Base-by-base conservation (phyloP, 1,140 invertebrate genomes). In the Carcinoscorpius rotundicauda region DNA sequence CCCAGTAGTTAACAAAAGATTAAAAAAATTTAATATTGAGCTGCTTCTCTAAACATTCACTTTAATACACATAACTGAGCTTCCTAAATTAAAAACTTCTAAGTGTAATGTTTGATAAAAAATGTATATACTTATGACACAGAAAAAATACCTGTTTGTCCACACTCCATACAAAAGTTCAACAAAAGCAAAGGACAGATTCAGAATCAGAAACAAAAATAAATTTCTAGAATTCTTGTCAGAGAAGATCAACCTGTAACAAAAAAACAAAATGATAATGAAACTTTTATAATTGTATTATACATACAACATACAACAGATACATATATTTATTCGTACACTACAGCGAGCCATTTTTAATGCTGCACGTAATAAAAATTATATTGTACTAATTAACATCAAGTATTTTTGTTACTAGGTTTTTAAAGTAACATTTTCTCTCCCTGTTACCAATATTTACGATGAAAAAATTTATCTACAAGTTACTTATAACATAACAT, bases 121-220 rank as follows among this genome's bases (percentile, higher is more conserved):
- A 29, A 65, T 4, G 55, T 56, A 5, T 49, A 62, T 62, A 55
- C 1, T 9, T 53, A 9, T 50, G 55, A 60, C 6, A 55, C 60
- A 48, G 10, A 53, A 51, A 50, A 65, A 51, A 63, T 61, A 75
- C 74, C 93, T 97, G 78, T 98, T 98, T 64, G 93, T 95, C 91
- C 87, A 93, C 70, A 96, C 83, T 66, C 96, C 96, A 80, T 98
- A 98, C 62, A 87, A 82, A 61, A 98, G 80, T 78, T 98, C 96
- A 10, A 98, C 91, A 80, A 98, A 97, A 4, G 95, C 93, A 79
- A 96, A 95, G 4, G 90, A 92, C 66, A 97, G 82, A 79, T 98
- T 98, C 6, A 98, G 79, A 58, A 96, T 67, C 1, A 98, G 82
- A 75, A 98, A 98, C n/a, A 95, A 79, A 76, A 98, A 95, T 68